Conservation (phyloP, 1,140 invertebrate genomes). For the Drosophila ananassae region DNA sequence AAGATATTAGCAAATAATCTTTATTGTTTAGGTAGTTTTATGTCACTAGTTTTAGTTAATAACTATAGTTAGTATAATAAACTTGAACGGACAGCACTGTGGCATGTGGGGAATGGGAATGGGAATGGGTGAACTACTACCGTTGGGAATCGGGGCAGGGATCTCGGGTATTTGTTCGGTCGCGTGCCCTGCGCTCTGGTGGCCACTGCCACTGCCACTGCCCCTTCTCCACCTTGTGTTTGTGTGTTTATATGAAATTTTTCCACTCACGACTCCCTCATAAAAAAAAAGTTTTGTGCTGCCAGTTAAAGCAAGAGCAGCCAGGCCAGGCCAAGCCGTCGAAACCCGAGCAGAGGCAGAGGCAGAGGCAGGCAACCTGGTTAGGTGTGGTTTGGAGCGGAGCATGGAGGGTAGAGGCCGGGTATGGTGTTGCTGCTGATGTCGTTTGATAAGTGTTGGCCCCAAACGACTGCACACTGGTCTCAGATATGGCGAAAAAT, state of each 20-base stretch:
- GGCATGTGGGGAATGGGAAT: constrained; percentile 44
- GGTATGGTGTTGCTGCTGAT: constrained; percentile 64
- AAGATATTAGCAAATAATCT: background rate
- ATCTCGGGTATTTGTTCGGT: constrained; percentile 49
- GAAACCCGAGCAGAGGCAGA: constrained; percentile 29
- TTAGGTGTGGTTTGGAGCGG: constrained; percentile 2
- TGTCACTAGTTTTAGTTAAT: background rate
- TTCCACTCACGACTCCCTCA: constrained; percentile 76
- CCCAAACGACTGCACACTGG: constrained; percentile 69
- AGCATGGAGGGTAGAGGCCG: constrained; percentile 16
- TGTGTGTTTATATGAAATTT: constrained; percentile 76
- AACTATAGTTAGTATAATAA: background rate
- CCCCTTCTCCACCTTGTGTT: constrained; percentile 51
- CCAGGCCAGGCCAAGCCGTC: constrained; percentile 34
- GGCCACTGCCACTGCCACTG: constrained; percentile 7
- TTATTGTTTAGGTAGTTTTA: background rate
- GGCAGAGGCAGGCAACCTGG: constrained; percentile 52
- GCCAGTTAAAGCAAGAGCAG: constrained; percentile 61
- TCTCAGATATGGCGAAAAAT: constrained; percentile 5
- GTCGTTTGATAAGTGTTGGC: constrained; percentile 78
- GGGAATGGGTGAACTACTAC: background rate
- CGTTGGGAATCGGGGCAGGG: background rate
- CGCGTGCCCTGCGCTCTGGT: constrained; percentile 67
- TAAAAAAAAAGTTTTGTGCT: constrained; percentile 64
- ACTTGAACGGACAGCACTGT: constrained; percentile 2